Evolutionary conservation across 2,113 vertebrate species (phyloP).

Genomic region (Cryptomyrus ogoouensis): DNA sequence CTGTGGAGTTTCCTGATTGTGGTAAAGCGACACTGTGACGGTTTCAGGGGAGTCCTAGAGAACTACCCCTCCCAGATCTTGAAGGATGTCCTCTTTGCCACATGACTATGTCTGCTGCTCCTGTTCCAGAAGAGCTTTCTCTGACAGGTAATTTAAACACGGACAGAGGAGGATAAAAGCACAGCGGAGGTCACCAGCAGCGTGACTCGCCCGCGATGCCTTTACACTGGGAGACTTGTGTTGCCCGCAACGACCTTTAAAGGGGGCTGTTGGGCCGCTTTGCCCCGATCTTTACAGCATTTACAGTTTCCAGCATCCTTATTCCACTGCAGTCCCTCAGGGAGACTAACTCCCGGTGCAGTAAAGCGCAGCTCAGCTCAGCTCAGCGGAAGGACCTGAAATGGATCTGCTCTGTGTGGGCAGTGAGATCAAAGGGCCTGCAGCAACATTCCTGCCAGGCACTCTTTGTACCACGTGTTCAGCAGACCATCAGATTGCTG

Average conservation of each 20-base stretch:
- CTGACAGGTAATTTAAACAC: not conserved
- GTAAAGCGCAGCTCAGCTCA: conserved; percentile 38
- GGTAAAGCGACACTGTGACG: not conserved
- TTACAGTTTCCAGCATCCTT: not conserved
- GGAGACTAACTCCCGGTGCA: conserved; percentile 30
- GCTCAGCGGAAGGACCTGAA: conserved; percentile 47
- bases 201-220: no score
- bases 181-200: not conserved
- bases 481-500: not conserved
- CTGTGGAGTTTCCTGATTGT: not conserved
- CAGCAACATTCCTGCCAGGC: not conserved
- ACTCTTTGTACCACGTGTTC: not conserved
- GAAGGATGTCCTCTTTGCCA: not conserved
- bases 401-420: conserved; percentile 38
- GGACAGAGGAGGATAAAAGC: not conserved
- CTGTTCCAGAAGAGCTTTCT: not conserved
- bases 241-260: not conserved
- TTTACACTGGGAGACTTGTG: not conserved
- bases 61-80: not conserved
- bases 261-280: not conserved
- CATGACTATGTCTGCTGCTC: not conserved
- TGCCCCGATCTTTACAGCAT: not conserved
- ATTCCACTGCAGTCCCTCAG: not conserved
- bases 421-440: not conserved
- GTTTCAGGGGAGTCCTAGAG: not conserved